phyloP scores from a whole-genome alignment of 2,113 vertebrate species.

The Oncorhynchus gorbuscha region DNA sequence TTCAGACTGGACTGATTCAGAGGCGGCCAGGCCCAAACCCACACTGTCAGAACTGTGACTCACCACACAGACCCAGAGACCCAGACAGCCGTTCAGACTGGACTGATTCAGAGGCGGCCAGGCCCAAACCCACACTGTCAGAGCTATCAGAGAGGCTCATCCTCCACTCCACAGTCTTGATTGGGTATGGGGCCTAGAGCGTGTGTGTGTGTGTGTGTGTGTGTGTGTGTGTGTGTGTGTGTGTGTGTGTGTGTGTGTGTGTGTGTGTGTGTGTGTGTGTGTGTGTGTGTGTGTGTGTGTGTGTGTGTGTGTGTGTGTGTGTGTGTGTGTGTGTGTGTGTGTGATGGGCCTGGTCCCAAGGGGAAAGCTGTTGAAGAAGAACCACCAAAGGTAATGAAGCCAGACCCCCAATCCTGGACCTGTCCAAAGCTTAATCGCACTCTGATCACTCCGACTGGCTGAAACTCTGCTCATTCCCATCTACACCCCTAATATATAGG shows the following conservation, averaged over 20 bases:
- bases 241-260: not conserved
- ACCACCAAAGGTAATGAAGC: not conserved
- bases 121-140: constrained; percentile 13
- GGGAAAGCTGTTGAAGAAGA: not conserved
- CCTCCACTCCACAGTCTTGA: not conserved
- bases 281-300: not conserved
- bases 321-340: not conserved
- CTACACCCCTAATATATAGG: not conserved
- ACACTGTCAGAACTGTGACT: constrained; percentile 13
- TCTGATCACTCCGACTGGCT: not conserved
- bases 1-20: not conserved
- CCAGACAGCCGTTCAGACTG: not conserved
- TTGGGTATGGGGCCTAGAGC: not conserved
- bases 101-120: not conserved
- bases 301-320: not conserved
- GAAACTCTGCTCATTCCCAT: not conserved
- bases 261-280: no score
- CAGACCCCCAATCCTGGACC: not conserved
- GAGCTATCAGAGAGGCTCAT: not conserved
- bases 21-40: constrained; percentile 5
- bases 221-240: not conserved
- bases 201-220: not conserved
- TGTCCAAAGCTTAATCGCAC: not conserved
- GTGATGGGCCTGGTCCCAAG: not conserved
- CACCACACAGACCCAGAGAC: constrained; percentile 11